Base-by-base conservation (phyloP, 2,113 vertebrate species). In the Prolemur simus region DNA sequence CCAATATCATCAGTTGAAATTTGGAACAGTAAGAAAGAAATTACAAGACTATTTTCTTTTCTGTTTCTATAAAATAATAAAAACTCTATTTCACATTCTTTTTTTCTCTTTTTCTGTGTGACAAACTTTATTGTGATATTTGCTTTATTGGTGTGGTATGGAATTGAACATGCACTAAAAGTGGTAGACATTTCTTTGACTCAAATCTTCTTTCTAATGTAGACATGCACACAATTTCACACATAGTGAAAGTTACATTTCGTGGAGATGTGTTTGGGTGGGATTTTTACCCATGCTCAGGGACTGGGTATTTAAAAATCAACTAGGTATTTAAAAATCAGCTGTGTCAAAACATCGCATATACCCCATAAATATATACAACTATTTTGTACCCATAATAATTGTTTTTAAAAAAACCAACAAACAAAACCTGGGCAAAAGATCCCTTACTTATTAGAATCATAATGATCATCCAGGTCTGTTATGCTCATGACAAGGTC, bases 201-300 rank as follows among this genome's bases (percentile, higher is more conserved):
- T n/a, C n/a, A n/a, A n/a, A n/a, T n/a, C n/a, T n/a, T n/a, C n/a
- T n/a, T n/a, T n/a, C n/a, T n/a, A n/a, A n/a, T n/a, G n/a, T n/a
- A 73, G 37, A 52, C 1, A 80, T 13, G 68, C 8, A 64, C 4
- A 8, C 15, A 73, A n/a, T 39, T 25, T 37, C 4, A 80, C 13
- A 34, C 1, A 32, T 68, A 2, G 4, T 49, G 45, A 49, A 49
- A 49, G 47, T 52, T 39, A 39, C 1, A 20, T 3, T 34, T n/a
- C 3, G 12, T 15, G 8, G 2, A 18, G 2, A 9, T 56, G 6
- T 6, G 1, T 84, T 32, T 1, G 34, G 6, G 1, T 32, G 8
- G 8, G 1, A 7, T 5, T 68, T 87, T 69, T 45, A 69, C 8
- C 20, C 18, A 18, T 60, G 1, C 18, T 66, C 56, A 60, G 29